Percentiles rank a stretch among this genome's conserved stretches.
Evolutionary conservation across 2,888 invertebrate species (phyloP).

Genomic region (Drosophila subsilvestris): DNA sequence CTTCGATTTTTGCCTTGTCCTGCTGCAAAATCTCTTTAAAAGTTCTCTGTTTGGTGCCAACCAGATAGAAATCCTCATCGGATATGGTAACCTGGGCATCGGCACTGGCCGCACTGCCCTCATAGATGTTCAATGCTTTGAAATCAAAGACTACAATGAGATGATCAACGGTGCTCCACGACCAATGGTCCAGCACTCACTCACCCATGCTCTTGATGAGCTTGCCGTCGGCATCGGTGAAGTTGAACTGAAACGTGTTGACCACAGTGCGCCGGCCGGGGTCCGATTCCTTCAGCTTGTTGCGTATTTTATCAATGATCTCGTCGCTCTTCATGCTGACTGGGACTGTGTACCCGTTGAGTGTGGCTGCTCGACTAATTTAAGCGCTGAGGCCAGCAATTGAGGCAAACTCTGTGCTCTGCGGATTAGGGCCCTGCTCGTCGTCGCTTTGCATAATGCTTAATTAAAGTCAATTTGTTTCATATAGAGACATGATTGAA

Average conservation of each 20-base stretch:
- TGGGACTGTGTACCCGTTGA: slow-evolving; percentile 43
- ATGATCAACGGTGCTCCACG: slow-evolving; percentile 49
- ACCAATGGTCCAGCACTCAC: slow-evolving; percentile 47
- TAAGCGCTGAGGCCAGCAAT: slow-evolving; percentile 53
- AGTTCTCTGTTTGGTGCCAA: slow-evolving; percentile 79
- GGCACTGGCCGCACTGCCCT: slow-evolving; percentile 69
- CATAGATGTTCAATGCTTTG: slow-evolving; percentile 83
- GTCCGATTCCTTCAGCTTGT: slow-evolving; percentile 80
- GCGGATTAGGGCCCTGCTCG: slow-evolving; percentile 58
- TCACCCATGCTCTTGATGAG: slow-evolving; percentile 82
- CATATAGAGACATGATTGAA: slow-evolving; percentile 70
- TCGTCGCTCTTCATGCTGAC: slow-evolving; percentile 81
- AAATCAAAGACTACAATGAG: slow-evolving; percentile 82
- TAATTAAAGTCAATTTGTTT: slow-evolving; percentile 81
- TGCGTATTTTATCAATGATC: slow-evolving; percentile 83
- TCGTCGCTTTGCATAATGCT: slow-evolving; percentile 79
- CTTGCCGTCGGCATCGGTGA: slow-evolving; percentile 81
- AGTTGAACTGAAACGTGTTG: slow-evolving; percentile 82
- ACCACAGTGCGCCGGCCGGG: slow-evolving; percentile 79
- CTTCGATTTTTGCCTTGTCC: slow-evolving; percentile 79
- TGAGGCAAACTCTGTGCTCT: slow-evolving; percentile 62
- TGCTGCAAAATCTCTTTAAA: slow-evolving; percentile 78
- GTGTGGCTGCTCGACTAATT: slow-evolving; percentile 61
- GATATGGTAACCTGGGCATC: slow-evolving; percentile 80
- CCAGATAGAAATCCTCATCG: slow-evolving; percentile 82